Percentiles rank a stretch among this genome's conserved stretches.
Evolutionary conservation across 2,888 invertebrate species (phyloP).

Genomic region (Phymatocera aterrima): DNA sequence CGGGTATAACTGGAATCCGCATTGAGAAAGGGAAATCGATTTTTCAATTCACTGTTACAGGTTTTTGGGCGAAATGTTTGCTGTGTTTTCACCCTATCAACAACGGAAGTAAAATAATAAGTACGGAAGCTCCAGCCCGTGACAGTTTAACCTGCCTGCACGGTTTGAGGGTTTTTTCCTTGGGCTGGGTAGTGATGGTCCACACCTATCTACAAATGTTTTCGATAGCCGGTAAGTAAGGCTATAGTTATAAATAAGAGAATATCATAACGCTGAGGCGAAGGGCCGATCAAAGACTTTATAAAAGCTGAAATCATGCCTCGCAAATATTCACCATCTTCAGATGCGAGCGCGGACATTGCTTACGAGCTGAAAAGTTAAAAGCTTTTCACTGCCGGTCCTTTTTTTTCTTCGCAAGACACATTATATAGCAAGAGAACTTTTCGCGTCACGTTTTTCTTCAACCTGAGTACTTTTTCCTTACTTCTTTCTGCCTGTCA

Average conservation of each 20-base stretch:
- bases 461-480: background rate
- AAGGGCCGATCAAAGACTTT: background rate
- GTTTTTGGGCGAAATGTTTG: constrained; percentile 79
- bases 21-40: background rate
- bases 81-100: constrained; percentile 86
- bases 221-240: constrained; percentile 79
- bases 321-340: background rate
- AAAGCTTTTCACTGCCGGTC: background rate
- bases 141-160: constrained; percentile 86
- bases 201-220: constrained; percentile 90
- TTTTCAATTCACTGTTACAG: constrained; percentile 71
- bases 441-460: constrained; percentile 22
- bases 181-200: constrained; percentile 90
- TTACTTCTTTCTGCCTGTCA: constrained; percentile 1
- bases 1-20: no score
- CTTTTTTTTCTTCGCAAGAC: no score
- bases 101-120: constrained; percentile 86
- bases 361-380: background rate
- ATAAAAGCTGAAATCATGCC: background rate
- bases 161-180: constrained; percentile 86
- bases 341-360: background rate
- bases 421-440: background rate
- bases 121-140: constrained; percentile 84
- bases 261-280: background rate
- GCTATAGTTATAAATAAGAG: background rate